Conservation (phyloP, 2,888 invertebrate genomes). For the Entomobrya proxima region DNA sequence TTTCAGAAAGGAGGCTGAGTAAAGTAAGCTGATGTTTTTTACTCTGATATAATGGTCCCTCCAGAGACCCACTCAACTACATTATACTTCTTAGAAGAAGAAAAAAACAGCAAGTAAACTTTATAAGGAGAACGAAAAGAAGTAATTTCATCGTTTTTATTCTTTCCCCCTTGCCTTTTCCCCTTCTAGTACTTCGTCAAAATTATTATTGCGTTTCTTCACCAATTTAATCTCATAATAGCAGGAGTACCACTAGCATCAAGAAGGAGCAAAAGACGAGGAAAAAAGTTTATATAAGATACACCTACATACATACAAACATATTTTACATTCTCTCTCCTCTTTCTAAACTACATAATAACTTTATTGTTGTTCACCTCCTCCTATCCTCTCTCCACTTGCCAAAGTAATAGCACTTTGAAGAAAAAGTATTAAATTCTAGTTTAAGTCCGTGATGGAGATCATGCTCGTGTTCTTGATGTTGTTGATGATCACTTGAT, state of each 20-base stretch:
- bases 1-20: no score
- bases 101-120: slow-evolving; percentile 2
- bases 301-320: neutral
- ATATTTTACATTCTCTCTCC: no score
- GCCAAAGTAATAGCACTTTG: neutral
- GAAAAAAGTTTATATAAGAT: neutral
- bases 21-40: slow-evolving; percentile 20
- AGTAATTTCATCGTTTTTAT: slow-evolving; percentile 19
- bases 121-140: neutral
- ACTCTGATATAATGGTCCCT: slow-evolving; percentile 15
- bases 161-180: neutral
- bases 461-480: neutral
- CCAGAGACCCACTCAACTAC: slow-evolving; percentile 13
- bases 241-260: neutral
- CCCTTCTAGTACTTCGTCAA: neutral
- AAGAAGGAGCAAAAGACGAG: neutral
- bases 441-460: neutral
- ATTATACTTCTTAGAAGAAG: neutral
- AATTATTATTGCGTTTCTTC: slow-evolving; percentile 25
- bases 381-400: neutral
- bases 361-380: slow-evolving; percentile 2
- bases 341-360: slow-evolving; percentile 15
- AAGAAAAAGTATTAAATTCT: neutral
- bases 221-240: slow-evolving; percentile 24
- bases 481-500: slow-evolving; percentile 1